These are phyloP conservation scores for Phylloscopus trochiloides DNA, from an alignment of 2,113 vertebrate genomes.

Conservation along the genomic window DNA sequence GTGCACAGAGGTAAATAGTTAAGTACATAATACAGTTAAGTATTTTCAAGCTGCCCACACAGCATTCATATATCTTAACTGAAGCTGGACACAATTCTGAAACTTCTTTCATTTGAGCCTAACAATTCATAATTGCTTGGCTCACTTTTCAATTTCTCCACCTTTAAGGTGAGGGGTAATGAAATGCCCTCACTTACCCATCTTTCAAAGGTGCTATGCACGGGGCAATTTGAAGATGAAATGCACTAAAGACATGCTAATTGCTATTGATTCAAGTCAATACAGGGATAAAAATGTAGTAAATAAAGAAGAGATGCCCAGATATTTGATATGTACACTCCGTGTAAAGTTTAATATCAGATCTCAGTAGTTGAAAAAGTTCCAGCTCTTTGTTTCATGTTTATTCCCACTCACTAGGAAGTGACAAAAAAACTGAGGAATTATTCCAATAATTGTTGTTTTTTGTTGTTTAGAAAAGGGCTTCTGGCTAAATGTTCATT, in stretches of 20 bases:
- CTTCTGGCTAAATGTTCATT: constrained; percentile 8
- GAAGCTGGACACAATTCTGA: not conserved
- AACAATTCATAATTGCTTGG: not conserved
- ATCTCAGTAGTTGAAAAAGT: not conserved
- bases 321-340: not conserved
- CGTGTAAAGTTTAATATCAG: not conserved
- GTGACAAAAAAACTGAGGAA: constrained; percentile 17
- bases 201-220: not conserved
- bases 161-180: not conserved
- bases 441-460: constrained; percentile 19
- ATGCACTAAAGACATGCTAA: not conserved
- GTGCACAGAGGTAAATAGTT: not conserved
- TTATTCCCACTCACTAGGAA: not conserved
- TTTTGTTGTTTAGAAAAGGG: constrained; percentile 2
- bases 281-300: not conserved
- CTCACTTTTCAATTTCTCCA: not conserved
- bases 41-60: not conserved
- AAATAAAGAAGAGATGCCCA: not conserved
- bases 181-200: not conserved
- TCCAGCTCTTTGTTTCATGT: not conserved
- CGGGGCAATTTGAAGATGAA: not conserved
- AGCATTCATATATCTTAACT: fast-evolving
- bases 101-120: not conserved
- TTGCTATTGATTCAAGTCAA: not conserved
- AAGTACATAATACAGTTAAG: not conserved